Evolutionary conservation across 1,140 invertebrate genomes (phyloP).

Genomic region (Archivesica marissinica): DNA sequence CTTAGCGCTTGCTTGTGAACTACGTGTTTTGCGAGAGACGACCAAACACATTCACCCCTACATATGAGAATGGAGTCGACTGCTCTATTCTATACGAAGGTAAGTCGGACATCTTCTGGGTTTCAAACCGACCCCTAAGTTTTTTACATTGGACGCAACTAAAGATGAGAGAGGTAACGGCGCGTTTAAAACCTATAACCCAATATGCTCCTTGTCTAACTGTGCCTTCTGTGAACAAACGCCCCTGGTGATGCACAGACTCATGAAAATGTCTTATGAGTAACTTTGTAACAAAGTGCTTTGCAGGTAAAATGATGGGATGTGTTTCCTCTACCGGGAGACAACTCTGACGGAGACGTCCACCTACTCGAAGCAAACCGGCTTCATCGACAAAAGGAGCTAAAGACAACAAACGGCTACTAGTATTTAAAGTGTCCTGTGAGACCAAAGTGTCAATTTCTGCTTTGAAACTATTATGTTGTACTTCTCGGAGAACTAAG

Average conservation of each 20-base stretch:
- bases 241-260: conserved; percentile 55
- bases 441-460: conserved; percentile 16
- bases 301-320: conserved; percentile 61
- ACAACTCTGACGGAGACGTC: neutral
- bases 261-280: conserved; percentile 47
- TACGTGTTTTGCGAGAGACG: conserved; percentile 48
- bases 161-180: conserved; percentile 55
- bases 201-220: conserved; percentile 53
- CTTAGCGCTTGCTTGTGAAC: conserved; percentile 39
- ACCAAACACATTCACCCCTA: conserved; percentile 45
- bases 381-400: conserved; percentile 5
- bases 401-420: neutral
- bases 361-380: conserved; percentile 31
- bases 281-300: conserved; percentile 32
- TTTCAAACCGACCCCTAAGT: conserved; percentile 21
- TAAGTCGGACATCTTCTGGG: conserved; percentile 28
- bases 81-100: conserved; percentile 7
- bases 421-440: too few relatives aligned
- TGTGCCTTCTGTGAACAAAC: conserved; percentile 45
- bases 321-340: neutral
- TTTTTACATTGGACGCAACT: conserved; percentile 64
- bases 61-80: conserved; percentile 15
- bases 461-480: too few relatives aligned
- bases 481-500: neutral
- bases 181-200: conserved; percentile 46